phyloP scores from a whole-genome alignment of 2,888 invertebrate genomes.

The Seira ritae region DNA sequence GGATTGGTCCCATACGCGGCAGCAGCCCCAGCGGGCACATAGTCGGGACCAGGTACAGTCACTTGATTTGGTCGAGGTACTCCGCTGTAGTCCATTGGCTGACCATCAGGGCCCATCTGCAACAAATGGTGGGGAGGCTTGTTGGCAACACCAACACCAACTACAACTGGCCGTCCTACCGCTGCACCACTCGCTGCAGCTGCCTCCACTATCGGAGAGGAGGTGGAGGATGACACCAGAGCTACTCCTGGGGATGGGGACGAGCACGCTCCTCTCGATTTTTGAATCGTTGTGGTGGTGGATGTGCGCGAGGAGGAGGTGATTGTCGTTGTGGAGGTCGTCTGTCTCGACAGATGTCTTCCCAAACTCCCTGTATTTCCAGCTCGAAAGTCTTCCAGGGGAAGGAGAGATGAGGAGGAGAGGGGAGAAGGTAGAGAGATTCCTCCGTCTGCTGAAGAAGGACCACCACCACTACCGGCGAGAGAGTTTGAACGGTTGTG shows the following conservation, averaged over 20 bases:
- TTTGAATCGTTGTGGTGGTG: slow-evolving; percentile 52
- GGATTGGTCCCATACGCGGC: slow-evolving; percentile 73
- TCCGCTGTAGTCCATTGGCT: slow-evolving; percentile 74
- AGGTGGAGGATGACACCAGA: background rate
- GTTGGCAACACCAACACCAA: slow-evolving; percentile 36
- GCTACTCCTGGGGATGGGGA: slow-evolving; percentile 12
- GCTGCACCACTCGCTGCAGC: slow-evolving; percentile 32
- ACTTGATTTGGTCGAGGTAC: slow-evolving; percentile 72
- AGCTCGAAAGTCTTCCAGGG: slow-evolving; percentile 27
- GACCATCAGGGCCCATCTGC: slow-evolving; percentile 79
- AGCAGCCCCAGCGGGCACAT: slow-evolving; percentile 67
- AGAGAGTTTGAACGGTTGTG: slow-evolving; percentile 53
- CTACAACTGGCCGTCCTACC: background rate
- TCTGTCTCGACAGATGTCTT: slow-evolving; percentile 43
- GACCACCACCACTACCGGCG: slow-evolving; percentile 47
- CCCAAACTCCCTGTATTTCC: slow-evolving; percentile 60
- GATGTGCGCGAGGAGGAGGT: slow-evolving; percentile 50
- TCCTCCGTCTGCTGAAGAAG: slow-evolving; percentile 49
- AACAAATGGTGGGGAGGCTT: slow-evolving; percentile 68
- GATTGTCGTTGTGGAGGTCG: slow-evolving; percentile 57
- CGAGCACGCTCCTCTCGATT: background rate
- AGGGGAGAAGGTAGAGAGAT: slow-evolving; percentile 27
- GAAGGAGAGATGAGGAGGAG: slow-evolving; percentile 28
- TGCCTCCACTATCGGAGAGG: slow-evolving; percentile 40
- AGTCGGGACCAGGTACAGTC: slow-evolving; percentile 72